Percentiles rank a stretch among this genome's conserved stretches.
Conservation (phyloP, 2,888 invertebrate species). For the Archips xylosteana region DNA sequence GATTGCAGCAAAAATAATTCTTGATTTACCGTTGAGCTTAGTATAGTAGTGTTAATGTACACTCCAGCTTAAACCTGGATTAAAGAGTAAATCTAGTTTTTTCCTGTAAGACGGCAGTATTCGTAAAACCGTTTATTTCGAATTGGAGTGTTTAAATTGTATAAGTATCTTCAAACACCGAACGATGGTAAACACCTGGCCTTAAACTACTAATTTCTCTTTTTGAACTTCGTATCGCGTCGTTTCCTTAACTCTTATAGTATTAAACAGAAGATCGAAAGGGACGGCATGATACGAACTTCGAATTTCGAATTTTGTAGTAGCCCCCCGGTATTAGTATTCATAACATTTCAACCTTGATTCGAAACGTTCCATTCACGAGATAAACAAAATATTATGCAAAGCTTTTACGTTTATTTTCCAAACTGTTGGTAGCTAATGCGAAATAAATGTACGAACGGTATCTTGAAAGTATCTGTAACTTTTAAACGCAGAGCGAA, state of each 20-base stretch:
- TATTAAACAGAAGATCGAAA: no score
- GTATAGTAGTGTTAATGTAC: no score
- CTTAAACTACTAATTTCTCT: no score
- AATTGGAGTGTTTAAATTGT: not conserved
- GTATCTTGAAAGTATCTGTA: conserved; percentile 36
- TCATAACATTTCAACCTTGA: not conserved
- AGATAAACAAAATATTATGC: conserved; percentile 21
- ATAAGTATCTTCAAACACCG: not conserved
- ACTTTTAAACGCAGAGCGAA: conserved; percentile 43
- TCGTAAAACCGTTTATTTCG: not conserved
- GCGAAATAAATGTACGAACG: conserved; percentile 71
- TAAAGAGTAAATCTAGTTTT: no score
- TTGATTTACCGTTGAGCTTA: no score
- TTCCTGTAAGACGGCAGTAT: not conserved
- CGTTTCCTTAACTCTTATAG: no score
- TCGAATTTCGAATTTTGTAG: no score
- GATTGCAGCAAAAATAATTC: no score
- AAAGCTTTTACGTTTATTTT: conserved; percentile 25
- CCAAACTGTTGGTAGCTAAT: conserved; percentile 68
- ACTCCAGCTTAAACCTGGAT: no score
- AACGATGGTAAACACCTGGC: not conserved
- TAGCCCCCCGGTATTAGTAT: not conserved
- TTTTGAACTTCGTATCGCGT: no score
- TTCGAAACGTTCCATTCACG: conserved; percentile 1
- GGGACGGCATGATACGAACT: no score